Evolutionary conservation across 2,888 invertebrate species (phyloP).

Genomic region (Agonopterix subpropinquella): DNA sequence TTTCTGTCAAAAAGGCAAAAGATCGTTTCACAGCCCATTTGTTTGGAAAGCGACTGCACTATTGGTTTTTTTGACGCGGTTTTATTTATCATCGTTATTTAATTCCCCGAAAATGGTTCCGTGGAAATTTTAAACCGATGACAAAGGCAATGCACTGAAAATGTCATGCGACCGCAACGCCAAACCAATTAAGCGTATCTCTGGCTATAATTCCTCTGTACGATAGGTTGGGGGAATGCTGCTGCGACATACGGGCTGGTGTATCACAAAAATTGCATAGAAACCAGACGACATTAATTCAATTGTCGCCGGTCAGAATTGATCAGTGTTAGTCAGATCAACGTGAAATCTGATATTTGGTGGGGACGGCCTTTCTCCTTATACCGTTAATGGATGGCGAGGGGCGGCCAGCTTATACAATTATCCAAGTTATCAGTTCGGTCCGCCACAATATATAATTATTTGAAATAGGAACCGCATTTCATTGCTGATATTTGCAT

Average conservation of each 20-base stretch:
- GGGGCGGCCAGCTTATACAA: constrained; percentile 42
- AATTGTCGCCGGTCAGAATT: constrained; percentile 64
- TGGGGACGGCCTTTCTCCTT: constrained; percentile 63
- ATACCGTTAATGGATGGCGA: constrained; percentile 54
- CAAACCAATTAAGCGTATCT: constrained; percentile 71
- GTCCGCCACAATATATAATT: constrained; percentile 1
- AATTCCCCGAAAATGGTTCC: constrained; percentile 48
- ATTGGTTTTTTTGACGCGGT: constrained; percentile 18
- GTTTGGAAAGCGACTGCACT: constrained; percentile 15
- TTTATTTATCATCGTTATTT: constrained; percentile 36
- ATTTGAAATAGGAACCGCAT: constrained; percentile 4
- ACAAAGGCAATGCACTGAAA: constrained; percentile 69
- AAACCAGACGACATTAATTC: constrained; percentile 69
- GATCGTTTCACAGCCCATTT: too few relatives aligned
- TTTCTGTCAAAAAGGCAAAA: too few relatives aligned
- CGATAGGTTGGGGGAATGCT: constrained; percentile 24
- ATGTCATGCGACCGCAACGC: constrained; percentile 68
- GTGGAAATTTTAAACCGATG: constrained; percentile 60
- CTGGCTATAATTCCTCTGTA: constrained; percentile 44
- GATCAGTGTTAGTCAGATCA: constrained; percentile 68
- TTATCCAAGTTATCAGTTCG: constrained; percentile 39
- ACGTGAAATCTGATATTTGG: constrained; percentile 72
- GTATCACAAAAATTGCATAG: constrained; percentile 57
- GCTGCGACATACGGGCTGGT: constrained; percentile 36
- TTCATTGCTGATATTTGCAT: neutral